Percentiles rank a stretch among this genome's conserved stretches.
phyloP scores from a whole-genome alignment of 2,888 invertebrate genomes.

The Calephelis perditalis region DNA sequence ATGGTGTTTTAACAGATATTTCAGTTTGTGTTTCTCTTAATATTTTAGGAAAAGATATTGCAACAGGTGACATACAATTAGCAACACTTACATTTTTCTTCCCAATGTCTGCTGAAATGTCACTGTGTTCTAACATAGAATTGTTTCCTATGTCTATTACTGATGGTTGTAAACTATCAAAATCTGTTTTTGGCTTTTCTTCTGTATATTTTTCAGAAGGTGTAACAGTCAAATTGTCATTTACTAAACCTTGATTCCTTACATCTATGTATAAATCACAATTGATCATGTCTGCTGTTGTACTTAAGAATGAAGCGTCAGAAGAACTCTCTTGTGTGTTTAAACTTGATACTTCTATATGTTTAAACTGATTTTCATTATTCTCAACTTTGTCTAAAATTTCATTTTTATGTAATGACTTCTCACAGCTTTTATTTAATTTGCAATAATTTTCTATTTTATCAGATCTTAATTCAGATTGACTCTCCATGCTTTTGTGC shows the following conservation, averaged over 20 bases:
- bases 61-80: not conserved
- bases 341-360: constrained; percentile 33
- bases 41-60: not conserved
- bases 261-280: constrained; percentile 1
- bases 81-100: not conserved
- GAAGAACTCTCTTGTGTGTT: constrained; percentile 50
- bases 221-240: not conserved
- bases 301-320: constrained; percentile 56
- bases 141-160: not conserved
- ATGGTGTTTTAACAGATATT: not conserved
- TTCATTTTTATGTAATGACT: constrained; percentile 50
- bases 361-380: constrained; percentile 21
- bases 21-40: not conserved
- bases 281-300: constrained; percentile 39
- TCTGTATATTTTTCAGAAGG: not conserved
- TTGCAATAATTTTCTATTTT: constrained; percentile 74
- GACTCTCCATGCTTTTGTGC: constrained; percentile 43
- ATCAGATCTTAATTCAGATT: constrained; percentile 65
- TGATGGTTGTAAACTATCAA: not conserved
- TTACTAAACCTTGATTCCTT: not conserved
- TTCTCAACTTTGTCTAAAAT: constrained; percentile 32
- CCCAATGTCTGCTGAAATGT: not conserved
- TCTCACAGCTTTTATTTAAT: constrained; percentile 70
- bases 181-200: not conserved
- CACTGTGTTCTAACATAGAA: not conserved